Evolutionary conservation across 2,113 vertebrate genomes (phyloP).

Genomic region (Sterna hirundo): DNA sequence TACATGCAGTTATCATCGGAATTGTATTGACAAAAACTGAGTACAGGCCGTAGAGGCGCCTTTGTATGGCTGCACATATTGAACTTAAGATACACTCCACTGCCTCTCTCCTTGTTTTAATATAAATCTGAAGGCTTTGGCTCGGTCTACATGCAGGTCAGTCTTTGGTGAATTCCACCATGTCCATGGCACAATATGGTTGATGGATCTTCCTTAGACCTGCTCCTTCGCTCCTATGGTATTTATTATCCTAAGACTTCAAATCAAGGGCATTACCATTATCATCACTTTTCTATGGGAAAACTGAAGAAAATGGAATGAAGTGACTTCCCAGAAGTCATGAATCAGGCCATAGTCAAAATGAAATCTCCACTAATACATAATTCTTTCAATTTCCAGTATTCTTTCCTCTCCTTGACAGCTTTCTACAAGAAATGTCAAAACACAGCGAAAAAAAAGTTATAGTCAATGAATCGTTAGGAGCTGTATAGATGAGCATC

Average conservation of each 20-base stretch:
- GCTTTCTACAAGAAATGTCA: background rate
- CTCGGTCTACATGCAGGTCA: background rate
- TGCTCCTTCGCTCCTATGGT: background rate
- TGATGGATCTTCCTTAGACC: background rate
- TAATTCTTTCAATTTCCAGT: background rate
- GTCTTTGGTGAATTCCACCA: background rate
- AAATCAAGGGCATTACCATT: background rate
- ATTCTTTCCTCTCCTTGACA: background rate
- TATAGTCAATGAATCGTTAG: background rate
- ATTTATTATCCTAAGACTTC: background rate
- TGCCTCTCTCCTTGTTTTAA: background rate
- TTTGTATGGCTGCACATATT: background rate
- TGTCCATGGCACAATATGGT: background rate
- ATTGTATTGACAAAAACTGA: background rate
- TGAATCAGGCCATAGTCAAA: background rate
- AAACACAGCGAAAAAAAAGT: background rate
- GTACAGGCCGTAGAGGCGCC: fast-evolving
- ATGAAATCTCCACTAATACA: background rate
- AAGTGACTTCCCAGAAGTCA: background rate
- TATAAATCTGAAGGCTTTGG: background rate
- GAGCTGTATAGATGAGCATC: background rate
- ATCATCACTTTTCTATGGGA: background rate
- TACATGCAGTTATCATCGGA: background rate
- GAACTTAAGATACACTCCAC: background rate
- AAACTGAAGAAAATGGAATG: background rate